Base-by-base conservation (phyloP, 1,140 invertebrate species). In the Trichoplusia ni region DNA sequence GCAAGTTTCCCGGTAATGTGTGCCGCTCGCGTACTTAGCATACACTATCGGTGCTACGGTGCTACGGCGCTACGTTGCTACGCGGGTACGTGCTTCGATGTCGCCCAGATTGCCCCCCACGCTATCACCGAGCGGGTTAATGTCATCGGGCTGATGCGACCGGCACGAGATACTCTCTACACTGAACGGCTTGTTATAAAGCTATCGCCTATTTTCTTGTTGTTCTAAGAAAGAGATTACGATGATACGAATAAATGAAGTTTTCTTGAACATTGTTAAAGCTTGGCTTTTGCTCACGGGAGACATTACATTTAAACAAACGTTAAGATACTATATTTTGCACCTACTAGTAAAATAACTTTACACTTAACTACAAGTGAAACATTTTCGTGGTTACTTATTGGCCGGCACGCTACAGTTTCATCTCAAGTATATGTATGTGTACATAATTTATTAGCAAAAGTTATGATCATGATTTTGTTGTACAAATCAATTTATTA, bases 141-240 rank as follows among this genome's bases (percentile, higher is more conserved):
- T 31, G 14, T 14, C 25, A 18, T 49, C 46, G 46, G 25, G 46
- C 29, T 25, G 14, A 49, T 49, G 14, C 3, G 14, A 31, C 25
- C 25, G 6, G 46, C 25, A 3, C n/a, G n/a, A n/a, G n/a, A n/a
- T n/a, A n/a, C n/a, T n/a, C n/a, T n/a, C n/a, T n/a, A n/a, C n/a
- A n/a, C n/a, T n/a, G n/a, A n/a, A n/a, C 8, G 8, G 13, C 14
- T 49, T 27, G 25, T 47, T 29, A 47, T 47, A 29, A 18, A 8
- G 40, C 40, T 3, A 42, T 42, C 9, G 9, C 19, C 8, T 44
- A 25, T 16, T 16, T 19, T 31, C 6, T 49, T 49, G 46, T 27
- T 27, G 25, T 49, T 49, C 46, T 49, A n/a, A 49, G 25, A 49
- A 16, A 7, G 11, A 49, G 25, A 49, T 31, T 31, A 31, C 25